These are phyloP conservation scores for Heterotilapia buettikoferi DNA, from an alignment of 2,113 vertebrate species.

Conservation along the genomic window DNA sequence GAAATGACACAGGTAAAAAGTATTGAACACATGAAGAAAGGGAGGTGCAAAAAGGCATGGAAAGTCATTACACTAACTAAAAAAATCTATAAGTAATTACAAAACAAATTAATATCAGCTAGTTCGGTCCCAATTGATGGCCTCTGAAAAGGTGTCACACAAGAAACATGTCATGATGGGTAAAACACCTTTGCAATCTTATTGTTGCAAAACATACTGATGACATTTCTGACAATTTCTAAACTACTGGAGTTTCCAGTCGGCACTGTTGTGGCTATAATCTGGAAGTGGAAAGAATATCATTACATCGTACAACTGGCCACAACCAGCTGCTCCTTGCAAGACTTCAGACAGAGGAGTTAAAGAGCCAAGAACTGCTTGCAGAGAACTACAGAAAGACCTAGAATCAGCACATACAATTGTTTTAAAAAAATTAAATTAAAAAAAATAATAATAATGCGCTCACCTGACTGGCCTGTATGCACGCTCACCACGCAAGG, in stretches of 20 bases:
- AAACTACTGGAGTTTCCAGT: background rate
- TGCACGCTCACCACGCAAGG: rapidly evolving
- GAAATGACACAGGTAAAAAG: background rate
- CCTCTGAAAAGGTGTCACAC: background rate
- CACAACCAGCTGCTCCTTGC: background rate
- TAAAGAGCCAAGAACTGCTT: rapidly evolving
- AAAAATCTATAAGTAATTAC: rapidly evolving
- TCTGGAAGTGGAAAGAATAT: background rate
- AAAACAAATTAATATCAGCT: background rate
- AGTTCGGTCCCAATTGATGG: background rate
- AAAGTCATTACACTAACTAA: rapidly evolving
- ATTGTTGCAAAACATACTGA: background rate
- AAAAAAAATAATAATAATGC: background rate
- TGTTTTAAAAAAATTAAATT: background rate
- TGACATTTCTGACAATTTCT: background rate
- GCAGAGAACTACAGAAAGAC: background rate
- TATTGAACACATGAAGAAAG: background rate
- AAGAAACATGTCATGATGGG: background rate
- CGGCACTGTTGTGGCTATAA: background rate
- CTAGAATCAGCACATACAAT: background rate
- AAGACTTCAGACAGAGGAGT: background rate
- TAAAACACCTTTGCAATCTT: background rate
- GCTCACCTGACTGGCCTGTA: background rate
- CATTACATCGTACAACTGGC: too few species aligned
- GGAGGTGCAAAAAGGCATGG: background rate